These are phyloP conservation scores for Drosophila busckii DNA, from an alignment of 1,140 invertebrate genomes.

Conservation along the genomic window DNA sequence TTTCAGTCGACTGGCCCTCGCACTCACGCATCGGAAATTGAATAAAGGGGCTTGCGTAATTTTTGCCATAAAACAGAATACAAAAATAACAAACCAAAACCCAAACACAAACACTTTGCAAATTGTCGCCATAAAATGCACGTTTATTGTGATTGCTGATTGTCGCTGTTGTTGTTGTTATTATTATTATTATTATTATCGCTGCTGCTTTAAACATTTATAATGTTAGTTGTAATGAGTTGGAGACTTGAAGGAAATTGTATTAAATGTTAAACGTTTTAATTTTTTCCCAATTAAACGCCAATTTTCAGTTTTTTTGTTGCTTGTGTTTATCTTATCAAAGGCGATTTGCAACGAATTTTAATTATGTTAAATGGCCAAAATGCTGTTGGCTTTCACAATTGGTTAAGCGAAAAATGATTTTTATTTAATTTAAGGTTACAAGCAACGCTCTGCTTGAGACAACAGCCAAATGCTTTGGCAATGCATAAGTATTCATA, in stretches of 20 bases:
- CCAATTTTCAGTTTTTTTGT: conserved; percentile 23
- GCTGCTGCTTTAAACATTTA: conserved; percentile 9
- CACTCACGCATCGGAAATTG: conserved; percentile 27
- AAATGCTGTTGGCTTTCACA: background rate
- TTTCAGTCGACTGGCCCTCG: background rate
- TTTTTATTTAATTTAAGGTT: too few species aligned
- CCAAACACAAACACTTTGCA: conserved; percentile 12
- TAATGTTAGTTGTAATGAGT: conserved; percentile 24
- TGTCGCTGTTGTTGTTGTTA: conserved; percentile 8
- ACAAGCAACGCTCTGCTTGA: too few species aligned
- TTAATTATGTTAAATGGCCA: conserved; percentile 10
- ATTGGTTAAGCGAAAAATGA: background rate
- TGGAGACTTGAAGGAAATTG: conserved; percentile 31
- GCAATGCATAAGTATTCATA: background rate
- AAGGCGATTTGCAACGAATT: conserved; percentile 31
- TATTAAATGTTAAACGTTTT: background rate
- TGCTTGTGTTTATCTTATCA: conserved; percentile 8
- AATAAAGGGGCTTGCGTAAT: conserved; percentile 27
- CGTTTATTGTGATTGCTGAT: conserved; percentile 26
- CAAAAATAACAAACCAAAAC: conserved; percentile 8
- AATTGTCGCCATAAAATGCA: conserved; percentile 33
- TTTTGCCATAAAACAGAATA: conserved; percentile 11
- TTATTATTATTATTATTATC: conserved; percentile 17
- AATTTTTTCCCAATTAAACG: conserved; percentile 41
- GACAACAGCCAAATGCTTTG: too few species aligned